These are phyloP conservation scores for Malacoraja senta DNA, from an alignment of 2,797 vertebrate genomes.

Conservation along the genomic window DNA sequence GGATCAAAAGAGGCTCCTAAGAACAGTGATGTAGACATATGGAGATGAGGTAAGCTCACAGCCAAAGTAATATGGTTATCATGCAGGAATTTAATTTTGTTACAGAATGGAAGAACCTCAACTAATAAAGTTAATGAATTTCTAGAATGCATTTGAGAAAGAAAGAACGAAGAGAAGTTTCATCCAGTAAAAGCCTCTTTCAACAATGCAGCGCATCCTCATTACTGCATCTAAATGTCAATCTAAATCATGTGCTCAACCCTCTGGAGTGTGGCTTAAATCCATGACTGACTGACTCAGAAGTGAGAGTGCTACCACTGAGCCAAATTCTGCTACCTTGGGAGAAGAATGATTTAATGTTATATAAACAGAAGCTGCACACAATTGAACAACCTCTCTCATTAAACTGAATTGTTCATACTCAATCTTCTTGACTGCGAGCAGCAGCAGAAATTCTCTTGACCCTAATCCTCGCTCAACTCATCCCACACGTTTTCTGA, in stretches of 20 bases:
- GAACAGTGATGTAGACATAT: background rate
- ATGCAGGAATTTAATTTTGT: background rate
- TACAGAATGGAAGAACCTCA: background rate
- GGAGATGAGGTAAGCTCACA: background rate
- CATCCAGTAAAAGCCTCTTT: too few relatives aligned
- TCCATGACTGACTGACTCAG: background rate
- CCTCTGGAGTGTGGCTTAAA: background rate
- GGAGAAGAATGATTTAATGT: background rate
- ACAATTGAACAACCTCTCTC: background rate
- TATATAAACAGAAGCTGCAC: background rate
- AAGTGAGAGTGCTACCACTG: constrained; percentile 4
- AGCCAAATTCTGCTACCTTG: background rate
- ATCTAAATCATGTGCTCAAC: background rate
- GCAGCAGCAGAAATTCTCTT: background rate
- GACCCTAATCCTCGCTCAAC: background rate
- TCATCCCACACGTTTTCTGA: background rate
- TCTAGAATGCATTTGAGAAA: background rate
- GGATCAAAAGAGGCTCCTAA: background rate
- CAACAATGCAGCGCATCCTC: background rate
- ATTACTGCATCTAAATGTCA: background rate
- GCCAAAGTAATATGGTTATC: background rate
- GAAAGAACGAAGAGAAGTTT: background rate
- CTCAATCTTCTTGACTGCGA: background rate
- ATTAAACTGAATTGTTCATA: background rate
- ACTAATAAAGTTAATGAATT: constrained; percentile 6